phyloP scores from a whole-genome alignment of 2,888 invertebrate genomes.

The Mesochorus sp. region DNA sequence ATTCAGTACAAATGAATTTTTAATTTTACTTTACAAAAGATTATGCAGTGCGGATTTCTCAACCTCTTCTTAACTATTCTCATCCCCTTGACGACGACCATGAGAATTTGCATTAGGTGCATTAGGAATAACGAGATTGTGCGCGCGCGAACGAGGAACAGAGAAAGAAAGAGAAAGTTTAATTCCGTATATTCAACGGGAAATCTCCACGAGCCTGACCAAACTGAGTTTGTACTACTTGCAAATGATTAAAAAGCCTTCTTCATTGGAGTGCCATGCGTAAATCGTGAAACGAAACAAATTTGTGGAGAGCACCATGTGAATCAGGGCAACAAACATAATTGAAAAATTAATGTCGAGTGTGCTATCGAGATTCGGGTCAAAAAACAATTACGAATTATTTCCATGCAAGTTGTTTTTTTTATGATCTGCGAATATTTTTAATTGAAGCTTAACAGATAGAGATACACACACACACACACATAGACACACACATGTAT shows the following conservation, averaged over 20 bases:
- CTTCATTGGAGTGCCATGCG: too few relatives aligned
- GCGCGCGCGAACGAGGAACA: too few relatives aligned
- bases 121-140: slow-evolving; percentile 26
- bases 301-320: background rate
- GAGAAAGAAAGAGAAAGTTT: slow-evolving; percentile 5
- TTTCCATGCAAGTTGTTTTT: too few relatives aligned
- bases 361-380: too few relatives aligned
- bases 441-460: too few relatives aligned
- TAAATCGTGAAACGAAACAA: too few relatives aligned
- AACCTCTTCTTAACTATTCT: slow-evolving; percentile 9
- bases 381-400: too few relatives aligned
- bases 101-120: slow-evolving; percentile 50
- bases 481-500: too few relatives aligned
- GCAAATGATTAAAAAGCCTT: background rate
- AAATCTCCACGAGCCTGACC: slow-evolving; percentile 14
- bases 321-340: background rate
- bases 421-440: too few relatives aligned
- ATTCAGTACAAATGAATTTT: slow-evolving; percentile 53
- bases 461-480: too few relatives aligned
- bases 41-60: slow-evolving; percentile 39
- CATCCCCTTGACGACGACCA: slow-evolving; percentile 1
- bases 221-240: slow-evolving; percentile 33
- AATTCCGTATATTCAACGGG: background rate
- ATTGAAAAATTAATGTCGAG: too few relatives aligned
- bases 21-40: slow-evolving; percentile 43